Evolutionary conservation across 2,888 invertebrate species (phyloP), one percentile per base, ranked within the genome.

Genomic region (Labia minor): DNA sequence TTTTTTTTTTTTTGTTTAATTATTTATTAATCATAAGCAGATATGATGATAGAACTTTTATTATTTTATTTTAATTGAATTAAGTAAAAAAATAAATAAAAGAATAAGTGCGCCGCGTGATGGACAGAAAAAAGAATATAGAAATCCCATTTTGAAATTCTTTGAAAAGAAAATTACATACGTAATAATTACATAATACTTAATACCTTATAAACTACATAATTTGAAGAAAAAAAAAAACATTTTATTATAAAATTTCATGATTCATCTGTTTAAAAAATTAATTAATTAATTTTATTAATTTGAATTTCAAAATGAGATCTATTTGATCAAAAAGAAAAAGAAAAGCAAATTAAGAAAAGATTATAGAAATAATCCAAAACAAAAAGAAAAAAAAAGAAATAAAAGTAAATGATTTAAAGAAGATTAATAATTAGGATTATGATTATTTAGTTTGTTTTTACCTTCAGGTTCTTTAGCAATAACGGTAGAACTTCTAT

Each of bases 401-500:
- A 19, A 68, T 63, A 68, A 62, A 49, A 68, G 64, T 64, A 62
- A 67, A 61, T 66, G 63, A 68, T 67, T 63, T 66, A 66, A 37
- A 61, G 21, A 65, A 64, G 21, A 67, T 69, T 68, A 67, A 67
- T 67, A 64, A 37, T 65, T 63, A 70, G 72, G 49, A 49, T 49
- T 49, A 49, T 11, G 49, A 49, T 49, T 49, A 49, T 49, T 49
- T 49, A 49, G 49, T 49, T 49, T 49, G 49, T 49, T 49, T 73
- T 75, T 90, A 82, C 90, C 92, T 85, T 92, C 92, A 74, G 91
- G 90, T 77, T 92, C 92, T 86, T 92, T 92, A 78, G 91, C 91
- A 81, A 93, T 92, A 78, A 93, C 93, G 78, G 93, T 93, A 81
- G 92, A 90, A 80, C 92, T 90, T 81, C 92, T 88, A 83, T 93